A percentile compares a stretch with the other conserved stretches of the same genome.
Conservation (phyloP, 2,113 vertebrate species). For the Notarius lentiginosus region DNA sequence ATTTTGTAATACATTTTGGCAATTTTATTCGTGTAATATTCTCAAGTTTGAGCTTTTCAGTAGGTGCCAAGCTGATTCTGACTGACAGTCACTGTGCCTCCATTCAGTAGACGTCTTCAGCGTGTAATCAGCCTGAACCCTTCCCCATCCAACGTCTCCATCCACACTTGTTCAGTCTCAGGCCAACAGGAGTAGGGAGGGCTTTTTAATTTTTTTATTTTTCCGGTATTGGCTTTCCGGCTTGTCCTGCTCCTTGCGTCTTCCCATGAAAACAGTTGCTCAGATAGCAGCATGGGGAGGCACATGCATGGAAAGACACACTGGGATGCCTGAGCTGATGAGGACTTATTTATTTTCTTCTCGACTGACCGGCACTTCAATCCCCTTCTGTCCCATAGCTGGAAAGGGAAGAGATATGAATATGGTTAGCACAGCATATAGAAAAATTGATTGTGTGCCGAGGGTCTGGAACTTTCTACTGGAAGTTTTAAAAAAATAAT, state of each 20-base stretch:
- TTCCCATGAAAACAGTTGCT: conserved; percentile 50
- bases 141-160: conserved; percentile 17
- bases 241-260: conserved; percentile 39
- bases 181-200: conserved; percentile 32
- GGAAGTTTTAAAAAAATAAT: neutral
- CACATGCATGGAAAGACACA: conserved; percentile 58
- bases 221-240: neutral
- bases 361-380: conserved; percentile 78
- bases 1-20: conserved; percentile 28
- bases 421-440: neutral
- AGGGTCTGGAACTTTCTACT: neutral
- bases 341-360: conserved; percentile 71
- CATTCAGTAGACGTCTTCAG: neutral
- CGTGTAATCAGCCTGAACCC: neutral
- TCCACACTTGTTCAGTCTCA: conserved; percentile 36
- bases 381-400: conserved; percentile 81
- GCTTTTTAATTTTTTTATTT: too few relatives aligned
- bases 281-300: conserved; percentile 60
- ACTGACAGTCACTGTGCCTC: conserved; percentile 5
- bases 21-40: conserved; percentile 6
- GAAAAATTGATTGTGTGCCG: too few relatives aligned
- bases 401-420: conserved; percentile 46
- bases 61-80: conserved; percentile 20
- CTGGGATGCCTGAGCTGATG: conserved; percentile 42
- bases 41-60: conserved; percentile 30